Evolutionary conservation across 2,797 vertebrate species (phyloP), one percentile per base, ranked within the genome.

Genomic region (Sebastiscus tertius): DNA sequence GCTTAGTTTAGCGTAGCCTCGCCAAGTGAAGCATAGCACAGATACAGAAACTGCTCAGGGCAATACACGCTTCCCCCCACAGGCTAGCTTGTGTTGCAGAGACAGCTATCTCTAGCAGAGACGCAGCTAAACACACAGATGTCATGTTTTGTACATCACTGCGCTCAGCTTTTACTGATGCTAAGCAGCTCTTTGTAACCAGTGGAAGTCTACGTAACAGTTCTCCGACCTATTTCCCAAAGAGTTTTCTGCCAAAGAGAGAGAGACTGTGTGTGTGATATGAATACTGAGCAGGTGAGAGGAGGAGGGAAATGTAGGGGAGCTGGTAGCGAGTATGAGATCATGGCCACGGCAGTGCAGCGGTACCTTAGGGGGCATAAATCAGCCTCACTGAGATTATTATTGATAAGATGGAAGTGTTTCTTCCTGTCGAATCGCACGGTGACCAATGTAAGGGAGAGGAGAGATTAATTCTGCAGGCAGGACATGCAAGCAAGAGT

Each of bases 261-360:
- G 20, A 22, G 67, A 1, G 12, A 18, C 26, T 18, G 9, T 0
- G 56, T 9, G 69, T 84, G 89, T 92, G 90, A 87, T 80, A 8
- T 78, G 92, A 93, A 92, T 94, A 92, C 89, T 87, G 88, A 94
- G 83, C 90, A 91, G 87, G 62, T 61, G 67, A 72, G 75, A 81
- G 39, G 0, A 27, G 72, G 69, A 77, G 73, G 72, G 42, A 54
- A 75, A 67, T 63, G 70, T 64, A 56, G 29, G 2, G 29, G 75
- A 77, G 54, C 61, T 27, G 42, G 61, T 56, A 14, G 82, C 6
- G 62, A 66, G 77, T 7, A 46, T 77, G 80, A 77, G 80, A 77
- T 84, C 75, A 84, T 75, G 85, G 85, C 81, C 80, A 80, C 70
- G 77, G 87, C 68, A 18, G 52, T 62, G 80, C 56, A 77, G 74